Conservation (phyloP, 2,797 vertebrate species). For the Pteropus rufus region DNA sequence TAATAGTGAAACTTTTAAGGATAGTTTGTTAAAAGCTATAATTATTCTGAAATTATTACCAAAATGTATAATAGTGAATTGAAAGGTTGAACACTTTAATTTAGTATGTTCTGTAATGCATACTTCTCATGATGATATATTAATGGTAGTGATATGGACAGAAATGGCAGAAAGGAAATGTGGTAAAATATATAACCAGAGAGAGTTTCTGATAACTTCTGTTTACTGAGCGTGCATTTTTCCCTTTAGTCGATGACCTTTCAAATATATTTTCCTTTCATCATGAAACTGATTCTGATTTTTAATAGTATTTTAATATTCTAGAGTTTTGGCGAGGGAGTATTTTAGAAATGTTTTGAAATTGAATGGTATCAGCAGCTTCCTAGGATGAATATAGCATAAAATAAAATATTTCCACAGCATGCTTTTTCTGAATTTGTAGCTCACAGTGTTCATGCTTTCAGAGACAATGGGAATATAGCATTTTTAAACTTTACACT, state of each 20-base stretch:
- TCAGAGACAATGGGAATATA: slow-evolving; percentile 48
- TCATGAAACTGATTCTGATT: background rate
- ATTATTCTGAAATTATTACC: background rate
- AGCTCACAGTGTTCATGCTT: slow-evolving; percentile 8
- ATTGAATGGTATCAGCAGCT: slow-evolving; percentile 62
- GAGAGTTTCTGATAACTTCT: background rate
- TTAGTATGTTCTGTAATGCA: background rate
- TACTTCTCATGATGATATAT: background rate
- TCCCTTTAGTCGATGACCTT: background rate
- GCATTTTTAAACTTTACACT: slow-evolving; percentile 54
- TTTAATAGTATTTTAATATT: slow-evolving; percentile 36
- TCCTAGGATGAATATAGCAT: slow-evolving; percentile 55
- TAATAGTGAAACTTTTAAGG: background rate
- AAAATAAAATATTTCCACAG: slow-evolving; percentile 38
- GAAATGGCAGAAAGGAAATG: background rate
- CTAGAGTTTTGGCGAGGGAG: background rate
- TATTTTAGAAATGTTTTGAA: background rate
- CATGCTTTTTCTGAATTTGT: slow-evolving; percentile 31
- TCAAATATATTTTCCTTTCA: slow-evolving; percentile 32
- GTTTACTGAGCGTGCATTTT: background rate
- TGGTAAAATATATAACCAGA: background rate
- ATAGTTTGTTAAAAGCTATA: background rate
- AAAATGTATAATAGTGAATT: background rate
- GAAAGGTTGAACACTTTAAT: background rate
- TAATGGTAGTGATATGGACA: background rate